phyloP scores from a whole-genome alignment of 2,113 vertebrate genomes.

The Malurus alboscapulatus region DNA sequence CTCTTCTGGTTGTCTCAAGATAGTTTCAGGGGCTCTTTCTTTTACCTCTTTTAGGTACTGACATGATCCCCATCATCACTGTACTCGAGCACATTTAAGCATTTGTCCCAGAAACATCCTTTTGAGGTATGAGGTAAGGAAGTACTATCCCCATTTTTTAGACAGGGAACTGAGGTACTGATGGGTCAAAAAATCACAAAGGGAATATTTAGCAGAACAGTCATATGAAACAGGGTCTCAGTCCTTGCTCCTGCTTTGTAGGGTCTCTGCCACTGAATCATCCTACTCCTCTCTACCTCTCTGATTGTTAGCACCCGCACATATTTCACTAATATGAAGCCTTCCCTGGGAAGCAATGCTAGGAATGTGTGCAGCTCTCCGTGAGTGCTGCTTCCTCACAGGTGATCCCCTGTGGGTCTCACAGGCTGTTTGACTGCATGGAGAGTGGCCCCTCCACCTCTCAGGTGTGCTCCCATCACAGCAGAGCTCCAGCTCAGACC shows the following conservation, averaged over 20 bases:
- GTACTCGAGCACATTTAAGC: not conserved
- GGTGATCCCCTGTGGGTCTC: not conserved
- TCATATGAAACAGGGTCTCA: not conserved
- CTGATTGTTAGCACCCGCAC: not conserved
- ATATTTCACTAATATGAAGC: not conserved
- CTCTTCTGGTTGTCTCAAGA: not conserved
- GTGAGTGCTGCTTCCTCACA: not conserved
- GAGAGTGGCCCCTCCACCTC: not conserved
- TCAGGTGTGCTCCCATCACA: not conserved
- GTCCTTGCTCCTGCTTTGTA: not conserved
- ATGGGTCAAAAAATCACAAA: not conserved
- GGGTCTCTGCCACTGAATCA: not conserved
- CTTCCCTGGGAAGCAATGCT: not conserved
- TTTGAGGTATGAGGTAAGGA: slow-evolving; percentile 25
- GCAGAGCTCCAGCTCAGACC: not conserved
- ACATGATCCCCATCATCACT: not conserved
- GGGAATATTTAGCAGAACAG: not conserved
- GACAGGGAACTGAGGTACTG: not conserved
- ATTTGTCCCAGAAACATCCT: not conserved
- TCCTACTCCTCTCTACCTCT: not conserved
- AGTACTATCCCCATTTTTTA: not conserved
- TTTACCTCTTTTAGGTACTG: not conserved
- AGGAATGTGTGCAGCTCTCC: not conserved
- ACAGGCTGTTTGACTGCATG: not conserved
- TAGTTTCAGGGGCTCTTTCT: not conserved